A percentile compares a stretch with the other conserved stretches of the same genome.
phyloP scores from a whole-genome alignment of 23 tunicate genomes.

The Trididemnum miniatum region DNA sequence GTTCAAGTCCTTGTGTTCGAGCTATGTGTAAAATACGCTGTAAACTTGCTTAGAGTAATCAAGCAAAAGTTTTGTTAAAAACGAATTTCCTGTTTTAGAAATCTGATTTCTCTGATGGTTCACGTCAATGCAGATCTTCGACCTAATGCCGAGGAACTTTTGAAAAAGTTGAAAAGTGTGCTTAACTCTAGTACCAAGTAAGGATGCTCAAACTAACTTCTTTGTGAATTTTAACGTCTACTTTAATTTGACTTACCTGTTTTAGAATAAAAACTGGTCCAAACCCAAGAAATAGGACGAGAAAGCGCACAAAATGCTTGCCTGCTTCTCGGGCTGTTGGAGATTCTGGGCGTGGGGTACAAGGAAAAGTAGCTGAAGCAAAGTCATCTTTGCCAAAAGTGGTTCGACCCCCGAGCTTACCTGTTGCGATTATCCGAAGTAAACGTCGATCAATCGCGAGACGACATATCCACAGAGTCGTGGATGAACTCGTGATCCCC shows the following conservation, averaged over 20 bases:
- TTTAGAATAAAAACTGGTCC: no score
- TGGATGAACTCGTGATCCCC: not conserved
- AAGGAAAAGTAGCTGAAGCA: not conserved
- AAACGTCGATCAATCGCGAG: not conserved
- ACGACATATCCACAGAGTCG: slow-evolving; percentile 27
- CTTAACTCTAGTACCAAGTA: not conserved
- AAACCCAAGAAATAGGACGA: no score
- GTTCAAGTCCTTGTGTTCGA: no score
- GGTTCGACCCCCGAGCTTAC: slow-evolving; percentile 20
- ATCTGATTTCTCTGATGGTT: slow-evolving; percentile 59
- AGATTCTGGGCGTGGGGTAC: no score
- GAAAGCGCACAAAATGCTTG: no score
- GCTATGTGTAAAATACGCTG: no score
- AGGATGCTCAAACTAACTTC: no score
- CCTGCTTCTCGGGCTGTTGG: no score
- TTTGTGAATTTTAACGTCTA: no score
- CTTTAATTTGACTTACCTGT: no score
- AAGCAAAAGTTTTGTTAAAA: no score
- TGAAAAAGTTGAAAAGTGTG: slow-evolving; percentile 25
- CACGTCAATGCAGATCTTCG: slow-evolving; percentile 61
- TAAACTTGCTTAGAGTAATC: no score
- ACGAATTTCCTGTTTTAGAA: slow-evolving; percentile 23
- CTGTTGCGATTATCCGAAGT: slow-evolving; percentile 18
- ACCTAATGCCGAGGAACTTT: slow-evolving; percentile 58
- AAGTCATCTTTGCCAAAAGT: not conserved